Conservation (phyloP, 2,797 vertebrate genomes). For the Xyrichtys novacula region DNA sequence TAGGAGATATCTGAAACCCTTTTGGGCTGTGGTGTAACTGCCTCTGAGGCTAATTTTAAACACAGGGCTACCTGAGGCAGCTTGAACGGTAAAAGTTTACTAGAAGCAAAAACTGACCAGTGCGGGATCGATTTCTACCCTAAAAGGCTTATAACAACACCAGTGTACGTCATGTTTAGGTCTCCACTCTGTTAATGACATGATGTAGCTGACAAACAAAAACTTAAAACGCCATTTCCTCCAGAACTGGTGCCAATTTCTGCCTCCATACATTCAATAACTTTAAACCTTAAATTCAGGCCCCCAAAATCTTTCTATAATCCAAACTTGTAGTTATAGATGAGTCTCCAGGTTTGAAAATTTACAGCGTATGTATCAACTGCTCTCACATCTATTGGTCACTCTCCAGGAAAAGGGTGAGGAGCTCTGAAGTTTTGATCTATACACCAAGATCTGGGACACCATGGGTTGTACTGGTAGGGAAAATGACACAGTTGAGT, state of each 20-base stretch:
- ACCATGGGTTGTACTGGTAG: background rate
- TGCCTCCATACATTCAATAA: slow-evolving; percentile 4
- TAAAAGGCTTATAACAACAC: background rate
- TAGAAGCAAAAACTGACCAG: background rate
- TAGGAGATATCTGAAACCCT: background rate
- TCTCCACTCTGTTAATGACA: background rate
- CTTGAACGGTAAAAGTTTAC: slow-evolving; percentile 6
- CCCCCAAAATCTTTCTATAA: background rate
- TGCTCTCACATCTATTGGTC: background rate
- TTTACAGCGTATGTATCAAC: background rate
- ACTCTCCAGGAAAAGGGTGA: background rate
- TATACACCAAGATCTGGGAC: slow-evolving; percentile 4
- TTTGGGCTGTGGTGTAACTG: background rate
- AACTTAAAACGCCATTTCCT: background rate
- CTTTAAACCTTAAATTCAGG: background rate
- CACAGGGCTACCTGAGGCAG: background rate
- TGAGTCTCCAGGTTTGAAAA: slow-evolving; percentile 4
- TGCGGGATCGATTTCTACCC: background rate
- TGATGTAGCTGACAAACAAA: background rate
- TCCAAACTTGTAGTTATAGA: background rate
- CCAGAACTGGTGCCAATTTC: slow-evolving; percentile 2
- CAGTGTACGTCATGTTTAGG: background rate
- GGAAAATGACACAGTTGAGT: background rate
- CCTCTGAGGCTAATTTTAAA: slow-evolving; percentile 1
- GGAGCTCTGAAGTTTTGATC: background rate